phyloP scores from a whole-genome alignment of 2,113 vertebrate species.

The Macroglossus sobrinus region DNA sequence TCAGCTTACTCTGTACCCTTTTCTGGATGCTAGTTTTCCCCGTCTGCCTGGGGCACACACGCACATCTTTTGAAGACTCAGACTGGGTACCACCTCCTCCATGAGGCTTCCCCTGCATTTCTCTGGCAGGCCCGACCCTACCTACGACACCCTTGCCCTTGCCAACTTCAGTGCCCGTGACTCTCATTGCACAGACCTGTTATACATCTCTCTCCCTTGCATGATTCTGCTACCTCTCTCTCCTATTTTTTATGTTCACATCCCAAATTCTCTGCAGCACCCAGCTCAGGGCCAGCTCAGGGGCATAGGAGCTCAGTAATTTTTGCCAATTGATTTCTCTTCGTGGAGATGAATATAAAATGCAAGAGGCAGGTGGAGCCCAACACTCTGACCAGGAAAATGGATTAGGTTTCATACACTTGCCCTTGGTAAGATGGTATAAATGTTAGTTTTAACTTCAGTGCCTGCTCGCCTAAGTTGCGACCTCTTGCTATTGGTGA shows the following conservation, averaged over 20 bases:
- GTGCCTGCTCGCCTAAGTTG: not conserved
- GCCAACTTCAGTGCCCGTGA: not conserved
- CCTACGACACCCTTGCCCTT: fast-evolving
- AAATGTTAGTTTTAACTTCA: not conserved
- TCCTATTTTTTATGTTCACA: not conserved
- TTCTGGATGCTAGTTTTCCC: not conserved
- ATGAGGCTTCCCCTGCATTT: not conserved
- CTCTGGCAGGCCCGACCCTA: not conserved
- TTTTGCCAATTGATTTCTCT: not conserved
- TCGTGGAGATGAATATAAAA: not conserved
- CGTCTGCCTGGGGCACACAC: too few species aligned
- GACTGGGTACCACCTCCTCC: not conserved
- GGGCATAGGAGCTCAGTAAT: not conserved
- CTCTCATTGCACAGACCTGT: not conserved
- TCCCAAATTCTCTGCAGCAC: not conserved
- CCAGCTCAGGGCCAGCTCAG: not conserved
- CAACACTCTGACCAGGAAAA: not conserved
- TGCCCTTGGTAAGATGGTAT: not conserved
- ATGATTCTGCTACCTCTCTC: not conserved
- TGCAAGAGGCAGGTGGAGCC: not conserved
- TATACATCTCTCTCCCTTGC: not conserved
- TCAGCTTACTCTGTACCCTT: not conserved
- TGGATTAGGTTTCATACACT: not conserved
- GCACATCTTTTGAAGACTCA: not conserved
- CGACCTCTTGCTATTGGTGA: not conserved